Base-by-base conservation (phyloP, 1,140 invertebrate species). In the Cardiocondyla obscurior region DNA sequence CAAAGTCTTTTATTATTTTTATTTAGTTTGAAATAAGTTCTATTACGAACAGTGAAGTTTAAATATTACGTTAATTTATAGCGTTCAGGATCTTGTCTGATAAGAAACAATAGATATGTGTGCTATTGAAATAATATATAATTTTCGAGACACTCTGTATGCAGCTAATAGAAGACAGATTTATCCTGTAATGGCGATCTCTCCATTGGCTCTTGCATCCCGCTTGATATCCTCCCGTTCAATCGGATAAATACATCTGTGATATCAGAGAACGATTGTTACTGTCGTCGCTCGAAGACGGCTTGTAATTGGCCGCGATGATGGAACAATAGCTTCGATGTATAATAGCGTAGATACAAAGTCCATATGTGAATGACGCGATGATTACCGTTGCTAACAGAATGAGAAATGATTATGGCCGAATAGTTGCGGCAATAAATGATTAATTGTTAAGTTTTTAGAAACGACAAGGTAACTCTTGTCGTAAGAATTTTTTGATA, bases 181-280 rank as follows among this genome's bases (percentile, higher is more conserved):
- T 51, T 58, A 82, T 86, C 74, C 42, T 81, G 51, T 70, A 77
- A 83, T 51, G 62, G 76, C 46, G 51, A 79, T 86, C 74, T 46
- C 72, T 83, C 85, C 39, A 76, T 36, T 44, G 62, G 64, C 19
- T 25, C 30, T 60, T 76, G 58, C 67, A 55, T 86, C 76, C 51
- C 58, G 22, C 42, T 30, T 36, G 8, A 81, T 67, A 81, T 62
- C 46, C 46, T 39, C 69, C 74, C 85, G 87, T 79, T 87, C 67
- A 76, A 84, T 86, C 46, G 14, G 5, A 22, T 55, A 53, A 76
- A 81, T 87, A 74, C 70, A 87, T 82, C 70, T 39, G n/a, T n/a
- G 85, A 82, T 87, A 88, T 84, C 82, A 70, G 64, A 49, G 49
- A 88, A 81, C 72, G 74, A 87, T 87, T 85, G 77, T 87, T 44